These are phyloP conservation scores for Halisarca cf. caerulea DNA, from an alignment of 37 sponge, comb jelly and placozoan species.

Conservation along the genomic window DNA sequence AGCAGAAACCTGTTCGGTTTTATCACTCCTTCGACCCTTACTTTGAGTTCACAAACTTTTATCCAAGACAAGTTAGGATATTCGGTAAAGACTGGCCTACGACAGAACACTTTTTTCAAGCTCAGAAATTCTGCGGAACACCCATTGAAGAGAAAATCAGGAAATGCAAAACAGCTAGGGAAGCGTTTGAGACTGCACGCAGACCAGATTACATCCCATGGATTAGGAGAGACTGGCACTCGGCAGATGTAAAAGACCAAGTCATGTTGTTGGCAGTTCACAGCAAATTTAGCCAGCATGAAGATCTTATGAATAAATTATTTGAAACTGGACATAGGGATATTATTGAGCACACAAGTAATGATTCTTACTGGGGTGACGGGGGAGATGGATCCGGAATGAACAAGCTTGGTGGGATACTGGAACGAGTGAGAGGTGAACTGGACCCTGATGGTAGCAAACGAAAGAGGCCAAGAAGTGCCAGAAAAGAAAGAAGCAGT, in stretches of 20 bases:
- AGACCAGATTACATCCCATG: conserved; percentile 32
- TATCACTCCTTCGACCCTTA: conserved; percentile 60
- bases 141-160: conserved; percentile 56
- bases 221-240: conserved; percentile 69
- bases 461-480: neutral
- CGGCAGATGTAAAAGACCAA: conserved; percentile 42
- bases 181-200: conserved; percentile 67
- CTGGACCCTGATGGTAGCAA: neutral
- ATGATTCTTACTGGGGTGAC: conserved; percentile 81
- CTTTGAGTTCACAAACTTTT: conserved; percentile 85
- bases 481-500: neutral
- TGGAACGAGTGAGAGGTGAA: conserved; percentile 60
- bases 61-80: conserved; percentile 5
- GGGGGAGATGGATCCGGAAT: conserved; percentile 74
- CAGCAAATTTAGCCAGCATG: conserved; percentile 60
- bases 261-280: conserved; percentile 64
- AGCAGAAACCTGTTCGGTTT: conserved; percentile 37
- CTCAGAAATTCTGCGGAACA: conserved; percentile 84
- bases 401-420: conserved; percentile 67
- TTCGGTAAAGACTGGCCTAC: conserved; percentile 58
- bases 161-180: conserved; percentile 20
- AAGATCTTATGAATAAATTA: conserved; percentile 30
- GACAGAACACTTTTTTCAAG: conserved; percentile 87
- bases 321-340: conserved; percentile 41
- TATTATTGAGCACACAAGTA: conserved; percentile 64